Conservation (phyloP, 2,797 vertebrate species). For the Cuculus canorus region DNA sequence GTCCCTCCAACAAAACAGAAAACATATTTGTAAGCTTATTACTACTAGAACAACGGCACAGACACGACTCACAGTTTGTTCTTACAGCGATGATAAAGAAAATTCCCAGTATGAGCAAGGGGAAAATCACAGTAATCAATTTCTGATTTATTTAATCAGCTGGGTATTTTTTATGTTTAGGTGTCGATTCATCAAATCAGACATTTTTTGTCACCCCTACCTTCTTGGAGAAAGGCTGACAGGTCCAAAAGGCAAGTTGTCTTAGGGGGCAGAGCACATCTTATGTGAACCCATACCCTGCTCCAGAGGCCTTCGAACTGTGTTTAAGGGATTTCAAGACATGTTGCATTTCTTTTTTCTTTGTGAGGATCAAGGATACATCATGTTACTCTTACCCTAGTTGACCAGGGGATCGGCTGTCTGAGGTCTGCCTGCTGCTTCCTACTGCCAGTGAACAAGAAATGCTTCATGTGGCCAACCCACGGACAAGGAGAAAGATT, state of each 20-base stretch:
- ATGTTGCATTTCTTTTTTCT: not conserved
- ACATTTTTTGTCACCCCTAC: not conserved
- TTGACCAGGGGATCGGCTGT: not conserved
- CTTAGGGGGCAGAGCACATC: not conserved
- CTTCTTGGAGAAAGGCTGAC: not conserved
- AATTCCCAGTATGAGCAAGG: slow-evolving; percentile 37
- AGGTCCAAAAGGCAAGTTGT: not conserved
- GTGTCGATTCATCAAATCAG: not conserved
- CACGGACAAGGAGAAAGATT: not conserved
- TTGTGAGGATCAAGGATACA: not conserved
- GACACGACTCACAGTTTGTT: not conserved
- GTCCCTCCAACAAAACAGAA: slow-evolving; percentile 40
- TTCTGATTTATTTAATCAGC: not conserved
- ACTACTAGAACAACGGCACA: not conserved
- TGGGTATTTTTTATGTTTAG: not conserved
- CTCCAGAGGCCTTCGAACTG: not conserved
- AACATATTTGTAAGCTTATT: slow-evolving; percentile 33
- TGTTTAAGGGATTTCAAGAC: not conserved
- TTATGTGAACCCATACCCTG: not conserved
- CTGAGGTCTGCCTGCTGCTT: not conserved
- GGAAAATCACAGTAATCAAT: not conserved
- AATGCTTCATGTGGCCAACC: rapidly evolving
- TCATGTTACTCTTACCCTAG: not conserved
- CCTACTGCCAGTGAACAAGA: not conserved
- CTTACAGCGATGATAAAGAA: not conserved